A percentile compares a stretch with the other conserved stretches of the same genome.
Evolutionary conservation across 2,797 vertebrate species (phyloP).

Genomic region (Smutsia gigantea): DNA sequence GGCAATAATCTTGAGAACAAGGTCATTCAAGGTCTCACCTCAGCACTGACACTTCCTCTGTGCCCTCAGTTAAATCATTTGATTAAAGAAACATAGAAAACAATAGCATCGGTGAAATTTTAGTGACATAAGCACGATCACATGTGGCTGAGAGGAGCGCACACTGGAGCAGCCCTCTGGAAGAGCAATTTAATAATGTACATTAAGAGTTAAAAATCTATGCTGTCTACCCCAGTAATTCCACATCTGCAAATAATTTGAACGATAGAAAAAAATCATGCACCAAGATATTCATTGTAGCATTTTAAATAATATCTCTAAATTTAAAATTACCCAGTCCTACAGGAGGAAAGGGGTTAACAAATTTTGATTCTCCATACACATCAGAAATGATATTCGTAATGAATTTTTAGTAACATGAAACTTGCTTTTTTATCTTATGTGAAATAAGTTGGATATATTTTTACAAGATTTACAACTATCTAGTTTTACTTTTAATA

Average conservation of each 20-base stretch:
- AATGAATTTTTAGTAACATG: neutral
- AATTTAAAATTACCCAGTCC: conserved; percentile 32
- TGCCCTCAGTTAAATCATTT: neutral
- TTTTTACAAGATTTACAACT: neutral
- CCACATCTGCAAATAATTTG: conserved; percentile 49
- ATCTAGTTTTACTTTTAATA: neutral
- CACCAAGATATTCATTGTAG: conserved; percentile 15
- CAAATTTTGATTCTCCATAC: neutral
- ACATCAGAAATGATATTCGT: neutral
- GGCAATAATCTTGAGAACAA: neutral
- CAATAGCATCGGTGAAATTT: neutral
- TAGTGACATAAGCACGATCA: neutral
- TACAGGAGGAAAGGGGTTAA: neutral
- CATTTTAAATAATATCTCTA: conserved; percentile 28
- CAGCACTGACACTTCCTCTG: neutral
- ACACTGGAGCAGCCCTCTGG: neutral
- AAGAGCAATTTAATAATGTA: neutral
- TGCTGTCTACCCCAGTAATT: neutral
- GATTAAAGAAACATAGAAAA: neutral
- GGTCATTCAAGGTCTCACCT: neutral
- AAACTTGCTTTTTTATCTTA: neutral
- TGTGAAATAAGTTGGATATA: neutral
- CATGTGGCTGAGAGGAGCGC: neutral
- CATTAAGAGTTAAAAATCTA: neutral
- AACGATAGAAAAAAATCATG: conserved; percentile 25